A percentile compares a stretch with the other conserved stretches of the same genome.
Conservation (phyloP, 2,797 vertebrate genomes). For the Premnoplex brunnescens region DNA sequence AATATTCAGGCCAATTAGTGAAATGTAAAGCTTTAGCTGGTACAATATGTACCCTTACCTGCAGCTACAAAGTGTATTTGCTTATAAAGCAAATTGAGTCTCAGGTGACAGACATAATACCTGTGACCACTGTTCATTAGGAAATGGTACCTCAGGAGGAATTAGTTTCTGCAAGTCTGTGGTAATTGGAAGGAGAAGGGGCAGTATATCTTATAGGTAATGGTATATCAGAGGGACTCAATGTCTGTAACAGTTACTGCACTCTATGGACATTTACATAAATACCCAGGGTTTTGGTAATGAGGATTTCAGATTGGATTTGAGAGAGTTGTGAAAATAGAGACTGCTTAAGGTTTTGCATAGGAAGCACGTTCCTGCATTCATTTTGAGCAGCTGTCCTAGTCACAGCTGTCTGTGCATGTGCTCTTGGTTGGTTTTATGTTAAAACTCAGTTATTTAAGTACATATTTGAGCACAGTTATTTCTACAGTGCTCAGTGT, state of each 20-base stretch:
- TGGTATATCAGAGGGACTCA: not conserved
- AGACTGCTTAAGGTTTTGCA: not conserved
- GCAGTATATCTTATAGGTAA: not conserved
- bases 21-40: not conserved
- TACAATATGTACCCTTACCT: not conserved
- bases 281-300: not conserved
- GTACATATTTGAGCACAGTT: not conserved
- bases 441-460: not conserved
- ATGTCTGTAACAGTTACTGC: not conserved
- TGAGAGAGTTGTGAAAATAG: not conserved
- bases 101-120: not conserved
- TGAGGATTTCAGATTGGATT: not conserved
- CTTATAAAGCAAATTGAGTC: conserved; percentile 10
- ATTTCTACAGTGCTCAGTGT: not conserved
- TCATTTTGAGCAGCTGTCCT: not conserved
- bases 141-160: not conserved
- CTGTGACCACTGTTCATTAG: not conserved
- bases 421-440: not conserved
- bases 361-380: not conserved
- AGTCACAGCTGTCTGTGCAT: not conserved
- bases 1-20: not conserved
- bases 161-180: not conserved
- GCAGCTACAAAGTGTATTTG: not conserved
- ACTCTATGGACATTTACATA: not conserved
- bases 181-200: not conserved